A percentile compares a stretch with the other conserved stretches of the same genome.
Conservation (phyloP, 2,888 invertebrate genomes). For the Diarsia rubi region DNA sequence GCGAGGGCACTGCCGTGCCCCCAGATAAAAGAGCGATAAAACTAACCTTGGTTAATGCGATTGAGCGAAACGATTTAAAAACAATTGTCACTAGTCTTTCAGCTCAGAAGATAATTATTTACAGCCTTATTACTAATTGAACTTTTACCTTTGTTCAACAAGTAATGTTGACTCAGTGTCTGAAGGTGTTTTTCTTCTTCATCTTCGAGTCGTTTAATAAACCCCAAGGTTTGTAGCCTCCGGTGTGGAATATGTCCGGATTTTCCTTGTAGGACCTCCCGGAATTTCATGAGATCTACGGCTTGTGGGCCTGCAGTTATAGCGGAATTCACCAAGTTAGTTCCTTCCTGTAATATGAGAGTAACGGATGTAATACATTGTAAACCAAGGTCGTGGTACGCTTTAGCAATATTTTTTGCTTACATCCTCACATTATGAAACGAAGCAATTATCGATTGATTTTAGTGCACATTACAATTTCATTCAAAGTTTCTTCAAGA, state of each 20-base stretch:
- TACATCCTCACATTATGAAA: neutral
- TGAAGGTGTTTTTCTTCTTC: neutral
- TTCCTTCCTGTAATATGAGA: conserved; percentile 23
- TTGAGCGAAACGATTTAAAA: neutral
- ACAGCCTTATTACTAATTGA: neutral
- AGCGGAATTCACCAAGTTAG: conserved; percentile 2
- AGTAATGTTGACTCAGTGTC: neutral
- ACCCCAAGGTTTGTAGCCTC: conserved; percentile 23
- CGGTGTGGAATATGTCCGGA: conserved; percentile 16
- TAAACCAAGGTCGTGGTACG: neutral
- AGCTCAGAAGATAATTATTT: neutral
- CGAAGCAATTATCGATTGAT: neutral
- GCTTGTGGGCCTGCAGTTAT: conserved; percentile 13
- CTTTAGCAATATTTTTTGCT: neutral
- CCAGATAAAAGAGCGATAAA: too few species aligned
- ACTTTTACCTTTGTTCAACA: neutral
- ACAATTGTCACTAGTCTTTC: neutral
- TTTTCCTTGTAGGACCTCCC: conserved; percentile 29
- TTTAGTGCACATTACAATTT: neutral
- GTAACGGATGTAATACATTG: neutral
- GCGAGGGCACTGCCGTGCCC: too few species aligned
- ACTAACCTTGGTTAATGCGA: neutral
- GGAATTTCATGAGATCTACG: conserved; percentile 29
- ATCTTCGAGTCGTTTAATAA: conserved; percentile 31
- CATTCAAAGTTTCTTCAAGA: neutral